phyloP scores from a whole-genome alignment of 1,140 invertebrate genomes.

The Oreohelix idahoensis region DNA sequence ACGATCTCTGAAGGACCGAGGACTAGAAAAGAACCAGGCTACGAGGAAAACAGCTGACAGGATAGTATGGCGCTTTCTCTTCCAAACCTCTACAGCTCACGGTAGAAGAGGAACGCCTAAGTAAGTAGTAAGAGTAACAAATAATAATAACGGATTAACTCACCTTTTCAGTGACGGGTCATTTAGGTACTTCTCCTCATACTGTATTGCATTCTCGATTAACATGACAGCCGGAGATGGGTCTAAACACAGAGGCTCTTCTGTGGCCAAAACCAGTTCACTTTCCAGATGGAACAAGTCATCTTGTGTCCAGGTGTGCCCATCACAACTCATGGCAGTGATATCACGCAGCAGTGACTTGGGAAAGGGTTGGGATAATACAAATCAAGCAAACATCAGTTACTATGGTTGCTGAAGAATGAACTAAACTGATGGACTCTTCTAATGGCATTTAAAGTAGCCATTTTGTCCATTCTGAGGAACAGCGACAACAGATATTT shows the following conservation, averaged over 20 bases:
- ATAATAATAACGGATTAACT: neutral
- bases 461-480: too few relatives aligned
- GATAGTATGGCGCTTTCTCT: too few relatives aligned
- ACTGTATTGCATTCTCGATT: conserved; percentile 82
- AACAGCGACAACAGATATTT: too few relatives aligned
- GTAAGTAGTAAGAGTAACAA: neutral
- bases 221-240: conserved; percentile 86
- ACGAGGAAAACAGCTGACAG: too few relatives aligned
- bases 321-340: conserved; percentile 78
- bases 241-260: conserved; percentile 88
- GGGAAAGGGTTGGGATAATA: neutral
- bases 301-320: conserved; percentile 82
- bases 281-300: conserved; percentile 86
- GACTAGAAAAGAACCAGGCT: too few relatives aligned
- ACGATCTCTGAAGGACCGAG: too few relatives aligned
- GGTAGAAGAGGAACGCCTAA: too few relatives aligned
- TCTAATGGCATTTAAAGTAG: too few relatives aligned
- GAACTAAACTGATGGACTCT: too few relatives aligned
- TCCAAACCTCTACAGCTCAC: too few relatives aligned
- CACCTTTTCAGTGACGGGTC: conserved; percentile 82
- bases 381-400: too few relatives aligned
- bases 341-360: conserved; percentile 83
- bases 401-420: too few relatives aligned
- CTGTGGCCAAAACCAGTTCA: conserved; percentile 85
- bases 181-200: conserved; percentile 82